Evolutionary conservation across 1,140 invertebrate genomes (phyloP).

Genomic region (Sminthurides bifidus): DNA sequence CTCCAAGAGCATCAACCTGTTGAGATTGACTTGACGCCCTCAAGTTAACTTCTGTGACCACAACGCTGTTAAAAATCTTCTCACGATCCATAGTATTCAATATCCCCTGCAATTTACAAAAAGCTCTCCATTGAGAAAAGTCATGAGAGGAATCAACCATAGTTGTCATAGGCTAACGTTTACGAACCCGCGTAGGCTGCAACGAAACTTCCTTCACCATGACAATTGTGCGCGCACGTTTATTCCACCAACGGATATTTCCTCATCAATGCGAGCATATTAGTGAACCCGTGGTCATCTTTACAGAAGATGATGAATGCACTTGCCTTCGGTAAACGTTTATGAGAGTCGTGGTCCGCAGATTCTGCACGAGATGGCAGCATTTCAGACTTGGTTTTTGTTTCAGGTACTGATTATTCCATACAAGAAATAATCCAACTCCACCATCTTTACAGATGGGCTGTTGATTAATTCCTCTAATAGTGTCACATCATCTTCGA

Average conservation of each 20-base stretch:
- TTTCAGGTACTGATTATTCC: background rate
- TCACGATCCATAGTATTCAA: constrained; percentile 11
- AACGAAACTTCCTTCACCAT: constrained; percentile 24
- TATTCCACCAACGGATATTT: constrained; percentile 29
- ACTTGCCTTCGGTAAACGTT: constrained; percentile 24
- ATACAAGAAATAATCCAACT: background rate
- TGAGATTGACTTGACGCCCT: background rate
- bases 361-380: constrained; percentile 7
- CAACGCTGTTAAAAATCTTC: constrained; percentile 26
- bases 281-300: constrained; percentile 26
- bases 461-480: background rate
- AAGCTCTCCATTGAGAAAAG: background rate
- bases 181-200: constrained; percentile 23
- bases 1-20: background rate
- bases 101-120: constrained; percentile 19
- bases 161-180: background rate
- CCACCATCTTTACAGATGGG: no score
- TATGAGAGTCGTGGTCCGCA: constrained; percentile 22
- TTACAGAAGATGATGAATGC: constrained; percentile 26
- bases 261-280: constrained; percentile 13
- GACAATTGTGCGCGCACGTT: constrained; percentile 17
- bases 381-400: background rate
- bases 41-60: constrained; percentile 19
- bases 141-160: background rate
- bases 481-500: background rate